phyloP scores from a whole-genome alignment of 2,888 invertebrate species.

The Ditylenchus weischeri region DNA sequence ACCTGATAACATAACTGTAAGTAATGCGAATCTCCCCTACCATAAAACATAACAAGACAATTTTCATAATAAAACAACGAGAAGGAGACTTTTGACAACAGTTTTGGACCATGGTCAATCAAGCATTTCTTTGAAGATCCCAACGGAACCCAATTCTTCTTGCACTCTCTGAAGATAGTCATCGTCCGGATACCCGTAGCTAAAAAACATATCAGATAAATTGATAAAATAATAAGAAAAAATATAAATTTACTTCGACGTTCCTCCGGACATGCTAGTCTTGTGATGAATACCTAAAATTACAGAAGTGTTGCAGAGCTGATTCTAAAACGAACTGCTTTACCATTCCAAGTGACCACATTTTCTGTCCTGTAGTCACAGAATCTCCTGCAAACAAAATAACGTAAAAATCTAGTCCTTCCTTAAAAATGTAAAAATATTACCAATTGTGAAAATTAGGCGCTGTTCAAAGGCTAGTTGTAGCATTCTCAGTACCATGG shows the following conservation, averaged over 20 bases:
- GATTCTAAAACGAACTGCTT: too few relatives aligned
- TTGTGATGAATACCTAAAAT: conserved; percentile 73
- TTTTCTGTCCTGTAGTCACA: conserved; percentile 84
- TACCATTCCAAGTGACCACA: conserved; percentile 85
- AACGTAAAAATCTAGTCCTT: too few relatives aligned
- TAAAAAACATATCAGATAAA: conserved; percentile 24
- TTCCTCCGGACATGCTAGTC: conserved; percentile 62
- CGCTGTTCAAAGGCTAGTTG: conserved; percentile 79
- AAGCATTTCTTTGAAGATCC: conserved; percentile 47
- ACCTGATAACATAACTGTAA: too few relatives aligned
- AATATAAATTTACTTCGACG: conserved; percentile 25
- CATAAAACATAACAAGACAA: too few relatives aligned
- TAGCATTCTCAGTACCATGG: conserved; percentile 71
- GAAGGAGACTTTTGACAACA: too few relatives aligned
- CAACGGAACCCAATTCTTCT: conserved; percentile 60
- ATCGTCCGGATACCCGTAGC: conserved; percentile 73
- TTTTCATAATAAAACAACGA: too few relatives aligned
- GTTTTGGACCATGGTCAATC: background rate
- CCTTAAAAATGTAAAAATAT: too few relatives aligned
- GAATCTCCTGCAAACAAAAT: conserved; percentile 66
- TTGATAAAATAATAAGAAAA: background rate
- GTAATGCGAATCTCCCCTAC: too few relatives aligned
- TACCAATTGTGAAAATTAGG: conserved; percentile 75
- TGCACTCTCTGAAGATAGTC: conserved; percentile 72
- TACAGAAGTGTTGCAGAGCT: too few relatives aligned